Conservation (phyloP, 2,888 invertebrate species). For the Metellina segmentata region DNA sequence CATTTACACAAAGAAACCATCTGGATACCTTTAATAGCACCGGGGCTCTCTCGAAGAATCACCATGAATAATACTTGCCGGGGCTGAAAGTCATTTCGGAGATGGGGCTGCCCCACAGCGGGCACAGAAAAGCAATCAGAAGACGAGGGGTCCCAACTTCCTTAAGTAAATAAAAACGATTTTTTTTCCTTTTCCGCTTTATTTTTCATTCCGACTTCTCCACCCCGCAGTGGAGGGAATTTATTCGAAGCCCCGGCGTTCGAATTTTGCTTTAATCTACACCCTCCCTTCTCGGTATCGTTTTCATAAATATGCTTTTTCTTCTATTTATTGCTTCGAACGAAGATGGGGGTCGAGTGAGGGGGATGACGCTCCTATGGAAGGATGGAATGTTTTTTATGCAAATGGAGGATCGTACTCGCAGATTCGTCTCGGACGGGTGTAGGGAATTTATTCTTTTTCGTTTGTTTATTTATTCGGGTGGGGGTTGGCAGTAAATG, state of each 20-base stretch:
- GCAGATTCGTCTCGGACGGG: not conserved
- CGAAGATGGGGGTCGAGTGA: constrained; percentile 26
- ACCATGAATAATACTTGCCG: constrained; percentile 62
- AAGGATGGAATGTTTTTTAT: constrained; percentile 38
- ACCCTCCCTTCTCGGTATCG: constrained; percentile 24
- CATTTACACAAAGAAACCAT: constrained; percentile 73
- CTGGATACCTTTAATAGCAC: constrained; percentile 64
- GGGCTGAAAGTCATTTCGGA: constrained; percentile 41
- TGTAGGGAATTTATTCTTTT: not conserved
- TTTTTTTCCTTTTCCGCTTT: constrained; percentile 27
- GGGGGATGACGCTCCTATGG: not conserved
- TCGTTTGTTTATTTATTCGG: not conserved
- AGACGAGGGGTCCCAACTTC: constrained; percentile 33
- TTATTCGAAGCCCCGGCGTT: constrained; percentile 56
- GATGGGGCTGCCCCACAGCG: constrained; percentile 12
- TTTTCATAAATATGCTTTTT: constrained; percentile 73
- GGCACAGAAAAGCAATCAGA: constrained; percentile 68
- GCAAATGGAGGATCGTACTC: constrained; percentile 23
- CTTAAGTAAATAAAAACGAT: constrained; percentile 68
- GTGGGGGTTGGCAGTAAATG: constrained; percentile 29
- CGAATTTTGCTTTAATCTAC: constrained; percentile 67
- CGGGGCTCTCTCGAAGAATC: constrained; percentile 1
- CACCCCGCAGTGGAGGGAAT: constrained; percentile 44
- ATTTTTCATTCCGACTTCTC: constrained; percentile 59
- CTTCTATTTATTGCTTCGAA: constrained; percentile 61